Conservation (phyloP, 2,113 vertebrate species). For the Saccopteryx leptura region DNA sequence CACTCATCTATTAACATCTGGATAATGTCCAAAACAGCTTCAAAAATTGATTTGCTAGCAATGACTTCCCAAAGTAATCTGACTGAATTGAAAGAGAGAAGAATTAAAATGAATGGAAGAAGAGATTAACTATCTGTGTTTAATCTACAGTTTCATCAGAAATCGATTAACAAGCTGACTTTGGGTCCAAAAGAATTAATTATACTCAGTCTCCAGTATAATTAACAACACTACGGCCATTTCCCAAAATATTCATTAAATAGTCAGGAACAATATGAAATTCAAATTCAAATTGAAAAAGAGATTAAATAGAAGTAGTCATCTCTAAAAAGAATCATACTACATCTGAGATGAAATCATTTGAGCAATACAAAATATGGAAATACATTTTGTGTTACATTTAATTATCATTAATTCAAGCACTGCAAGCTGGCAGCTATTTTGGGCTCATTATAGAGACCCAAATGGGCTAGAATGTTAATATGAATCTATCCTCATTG, state of each 20-base stretch:
- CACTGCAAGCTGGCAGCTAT: slow-evolving; percentile 91
- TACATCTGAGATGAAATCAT: slow-evolving; percentile 91
- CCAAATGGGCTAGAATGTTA: slow-evolving; percentile 90
- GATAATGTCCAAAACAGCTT: slow-evolving; percentile 82
- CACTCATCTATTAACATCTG: slow-evolving; percentile 85
- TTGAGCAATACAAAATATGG: slow-evolving; percentile 93
- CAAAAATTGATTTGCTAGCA: slow-evolving; percentile 87
- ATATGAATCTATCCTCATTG: slow-evolving; percentile 89
- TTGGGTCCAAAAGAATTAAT: slow-evolving; percentile 94
- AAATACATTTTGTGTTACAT: slow-evolving; percentile 92
- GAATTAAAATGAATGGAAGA: slow-evolving; percentile 89
- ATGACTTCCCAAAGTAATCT: slow-evolving; percentile 86
- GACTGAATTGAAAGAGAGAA: slow-evolving; percentile 87
- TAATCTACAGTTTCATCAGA: slow-evolving; percentile 94
- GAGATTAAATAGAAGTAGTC: slow-evolving; percentile 91
- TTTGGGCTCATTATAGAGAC: slow-evolving; percentile 90
- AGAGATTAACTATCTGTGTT: slow-evolving; percentile 92
- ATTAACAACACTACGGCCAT: slow-evolving; percentile 93
- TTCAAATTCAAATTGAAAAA: slow-evolving; percentile 91
- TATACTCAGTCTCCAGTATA: slow-evolving; percentile 90
- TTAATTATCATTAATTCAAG: slow-evolving; percentile 93
- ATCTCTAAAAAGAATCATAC: slow-evolving; percentile 89
- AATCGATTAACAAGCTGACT: slow-evolving; percentile 94
- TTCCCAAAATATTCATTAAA: slow-evolving; percentile 94
- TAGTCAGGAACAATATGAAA: slow-evolving; percentile 92